Conservation (phyloP, 2,113 vertebrate species). For the Leucoraja erinaceus region DNA sequence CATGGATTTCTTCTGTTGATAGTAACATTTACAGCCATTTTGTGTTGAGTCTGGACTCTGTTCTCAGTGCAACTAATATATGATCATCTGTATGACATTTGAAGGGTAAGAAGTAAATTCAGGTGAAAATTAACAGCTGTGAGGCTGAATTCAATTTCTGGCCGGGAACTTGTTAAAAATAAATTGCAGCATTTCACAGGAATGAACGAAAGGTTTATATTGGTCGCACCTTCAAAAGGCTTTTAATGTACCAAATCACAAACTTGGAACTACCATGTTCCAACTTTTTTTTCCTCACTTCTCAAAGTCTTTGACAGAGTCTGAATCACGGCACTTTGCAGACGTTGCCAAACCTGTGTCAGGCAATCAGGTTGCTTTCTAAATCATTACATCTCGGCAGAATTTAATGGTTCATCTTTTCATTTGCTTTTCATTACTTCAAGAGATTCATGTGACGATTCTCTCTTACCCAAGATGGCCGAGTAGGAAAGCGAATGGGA, state of each 20-base stretch:
- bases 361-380: background rate
- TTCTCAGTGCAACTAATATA: background rate
- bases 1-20: background rate
- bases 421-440: background rate
- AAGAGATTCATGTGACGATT: no score
- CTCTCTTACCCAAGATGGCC: no score
- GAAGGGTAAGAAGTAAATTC: background rate
- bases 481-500: no score
- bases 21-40: background rate
- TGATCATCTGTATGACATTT: background rate
- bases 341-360: background rate
- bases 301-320: background rate
- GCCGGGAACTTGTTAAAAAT: background rate
- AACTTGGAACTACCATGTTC: background rate
- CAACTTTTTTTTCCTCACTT: background rate
- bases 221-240: constrained; percentile 10
- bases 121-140: background rate
- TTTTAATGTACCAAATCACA: constrained; percentile 5
- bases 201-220: background rate
- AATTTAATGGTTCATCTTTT: background rate
- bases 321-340: background rate
- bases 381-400: background rate
- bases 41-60: background rate
- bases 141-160: background rate
- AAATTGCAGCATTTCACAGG: background rate